These are phyloP conservation scores for Nyctereutes procyonoides DNA, from an alignment of 2,113 vertebrate genomes.

Conservation along the genomic window DNA sequence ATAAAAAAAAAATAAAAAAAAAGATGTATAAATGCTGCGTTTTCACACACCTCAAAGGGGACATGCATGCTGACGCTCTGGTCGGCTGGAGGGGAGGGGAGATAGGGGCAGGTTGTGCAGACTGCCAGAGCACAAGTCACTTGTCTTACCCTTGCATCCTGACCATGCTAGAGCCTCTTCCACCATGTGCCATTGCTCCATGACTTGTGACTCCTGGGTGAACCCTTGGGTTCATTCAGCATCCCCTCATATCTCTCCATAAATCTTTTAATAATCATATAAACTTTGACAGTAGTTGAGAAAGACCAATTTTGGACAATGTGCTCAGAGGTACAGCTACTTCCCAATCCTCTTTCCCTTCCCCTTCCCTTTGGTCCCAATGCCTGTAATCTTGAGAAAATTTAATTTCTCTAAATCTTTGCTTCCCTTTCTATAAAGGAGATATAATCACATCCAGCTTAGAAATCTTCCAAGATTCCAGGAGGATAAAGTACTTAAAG, in stretches of 20 bases:
- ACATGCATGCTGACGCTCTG: background rate
- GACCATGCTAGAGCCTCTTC: background rate
- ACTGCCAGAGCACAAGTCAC: background rate
- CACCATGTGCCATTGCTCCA: background rate
- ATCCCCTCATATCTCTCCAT: background rate
- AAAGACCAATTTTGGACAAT: background rate
- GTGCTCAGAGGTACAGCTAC: background rate
- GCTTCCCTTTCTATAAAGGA: background rate
- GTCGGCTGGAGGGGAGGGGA: background rate
- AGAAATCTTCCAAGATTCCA: background rate
- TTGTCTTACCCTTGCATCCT: background rate
- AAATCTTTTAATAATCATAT: background rate
- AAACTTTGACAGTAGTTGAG: background rate
- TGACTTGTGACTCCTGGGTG: background rate
- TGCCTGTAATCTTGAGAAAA: background rate
- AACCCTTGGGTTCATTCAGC: background rate
- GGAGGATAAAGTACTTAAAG: background rate
- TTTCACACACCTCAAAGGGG: background rate
- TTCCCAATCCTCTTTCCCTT: background rate
- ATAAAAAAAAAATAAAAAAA: too few relatives aligned
- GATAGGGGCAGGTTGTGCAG: background rate
- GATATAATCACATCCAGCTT: background rate
- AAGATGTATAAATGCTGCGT: background rate
- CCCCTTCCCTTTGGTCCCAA: background rate
- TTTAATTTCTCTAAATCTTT: background rate